Evolutionary conservation across 2,113 vertebrate genomes (phyloP).

Genomic region (Eurystomus gularis): DNA sequence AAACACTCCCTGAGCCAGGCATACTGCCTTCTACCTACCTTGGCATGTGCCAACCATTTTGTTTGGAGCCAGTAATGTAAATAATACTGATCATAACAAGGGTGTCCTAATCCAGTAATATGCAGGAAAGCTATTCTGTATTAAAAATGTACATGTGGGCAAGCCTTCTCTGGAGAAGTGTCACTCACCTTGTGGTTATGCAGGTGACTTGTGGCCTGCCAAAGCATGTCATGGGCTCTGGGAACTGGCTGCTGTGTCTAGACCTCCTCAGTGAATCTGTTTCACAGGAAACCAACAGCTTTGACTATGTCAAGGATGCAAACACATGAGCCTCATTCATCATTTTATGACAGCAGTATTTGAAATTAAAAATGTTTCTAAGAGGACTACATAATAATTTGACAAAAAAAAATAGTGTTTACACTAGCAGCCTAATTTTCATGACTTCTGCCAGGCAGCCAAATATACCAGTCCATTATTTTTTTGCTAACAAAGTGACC

Average conservation of each 20-base stretch:
- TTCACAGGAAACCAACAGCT: not conserved
- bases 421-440: not conserved
- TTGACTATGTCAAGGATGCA: not conserved
- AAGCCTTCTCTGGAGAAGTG: not conserved
- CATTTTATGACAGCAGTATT: not conserved
- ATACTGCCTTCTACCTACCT: not conserved
- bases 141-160: not conserved
- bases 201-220: not conserved
- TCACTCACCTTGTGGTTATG: not conserved
- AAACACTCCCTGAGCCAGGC: not conserved
- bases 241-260: not conserved
- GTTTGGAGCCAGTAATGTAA: not conserved
- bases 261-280: not conserved
- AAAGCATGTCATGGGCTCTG: not conserved
- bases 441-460: not conserved
- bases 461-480: not conserved
- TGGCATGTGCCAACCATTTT: not conserved
- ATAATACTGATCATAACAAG: not conserved
- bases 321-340: not conserved
- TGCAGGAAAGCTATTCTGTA: not conserved
- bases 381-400: not conserved
- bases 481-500: not conserved
- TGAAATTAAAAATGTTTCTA: not conserved
- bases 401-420: not conserved
- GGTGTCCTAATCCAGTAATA: not conserved